phyloP scores from a whole-genome alignment of 2,888 invertebrate species.

The Taphrorychus bicolor region DNA sequence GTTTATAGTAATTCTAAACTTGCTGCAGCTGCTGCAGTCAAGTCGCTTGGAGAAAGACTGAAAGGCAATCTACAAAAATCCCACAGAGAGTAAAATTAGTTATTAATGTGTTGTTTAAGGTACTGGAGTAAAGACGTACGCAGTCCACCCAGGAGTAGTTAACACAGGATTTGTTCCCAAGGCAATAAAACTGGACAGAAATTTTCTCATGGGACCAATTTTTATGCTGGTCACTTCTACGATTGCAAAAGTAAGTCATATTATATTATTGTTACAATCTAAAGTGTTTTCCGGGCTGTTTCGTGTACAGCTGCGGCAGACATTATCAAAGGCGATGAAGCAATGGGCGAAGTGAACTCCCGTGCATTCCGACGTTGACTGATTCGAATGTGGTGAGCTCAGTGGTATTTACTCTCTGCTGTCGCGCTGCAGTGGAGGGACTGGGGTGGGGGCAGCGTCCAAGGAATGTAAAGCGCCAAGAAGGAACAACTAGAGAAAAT shows the following conservation, averaged over 20 bases:
- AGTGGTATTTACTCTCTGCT: too few relatives aligned
- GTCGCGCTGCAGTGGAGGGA: too few relatives aligned
- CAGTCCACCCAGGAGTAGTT: constrained; percentile 28
- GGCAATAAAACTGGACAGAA: neutral
- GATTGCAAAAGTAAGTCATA: constrained; percentile 15
- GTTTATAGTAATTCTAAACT: constrained; percentile 55
- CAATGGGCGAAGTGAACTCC: too few relatives aligned
- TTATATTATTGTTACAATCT: too few relatives aligned
- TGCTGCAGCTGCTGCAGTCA: constrained; percentile 53
- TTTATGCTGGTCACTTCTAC: neutral
- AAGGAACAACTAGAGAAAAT: too few relatives aligned
- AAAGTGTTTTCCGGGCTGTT: too few relatives aligned
- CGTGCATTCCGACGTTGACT: too few relatives aligned
- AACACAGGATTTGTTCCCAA: constrained; percentile 16
- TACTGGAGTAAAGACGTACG: constrained; percentile 32
- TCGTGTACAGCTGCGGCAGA: too few relatives aligned
- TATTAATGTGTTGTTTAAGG: constrained; percentile 14
- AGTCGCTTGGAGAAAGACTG: constrained; percentile 46
- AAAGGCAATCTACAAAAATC: constrained; percentile 9
- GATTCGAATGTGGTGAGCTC: too few relatives aligned
- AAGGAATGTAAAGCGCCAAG: too few relatives aligned
- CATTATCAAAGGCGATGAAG: too few relatives aligned
- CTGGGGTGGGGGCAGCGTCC: too few relatives aligned
- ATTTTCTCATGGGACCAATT: neutral
- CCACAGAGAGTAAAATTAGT: neutral